Percentiles rank a stretch among this genome's conserved stretches.
Evolutionary conservation across 2,888 invertebrate species (phyloP).

Genomic region (Cephus pulcher): DNA sequence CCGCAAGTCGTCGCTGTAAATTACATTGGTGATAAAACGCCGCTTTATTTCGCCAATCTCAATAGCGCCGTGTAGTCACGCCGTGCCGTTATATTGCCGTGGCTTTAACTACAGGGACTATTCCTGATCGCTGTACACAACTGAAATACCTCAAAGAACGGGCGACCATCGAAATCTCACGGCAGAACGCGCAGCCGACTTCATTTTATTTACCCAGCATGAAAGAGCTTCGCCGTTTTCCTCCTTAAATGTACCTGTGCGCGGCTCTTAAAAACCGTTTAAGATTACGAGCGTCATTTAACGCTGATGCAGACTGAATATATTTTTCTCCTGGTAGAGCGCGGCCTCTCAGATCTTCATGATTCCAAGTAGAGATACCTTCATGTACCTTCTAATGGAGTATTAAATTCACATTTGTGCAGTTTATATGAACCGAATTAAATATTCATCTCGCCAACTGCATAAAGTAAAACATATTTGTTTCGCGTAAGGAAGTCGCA

Average conservation of each 20-base stretch:
- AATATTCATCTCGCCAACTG: background rate
- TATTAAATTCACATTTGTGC: background rate
- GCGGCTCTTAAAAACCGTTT: background rate
- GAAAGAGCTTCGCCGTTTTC: background rate
- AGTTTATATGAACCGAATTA: background rate
- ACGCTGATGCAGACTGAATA: background rate
- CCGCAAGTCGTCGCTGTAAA: constrained; percentile 9
- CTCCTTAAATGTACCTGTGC: background rate
- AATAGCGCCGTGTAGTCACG: constrained; percentile 14
- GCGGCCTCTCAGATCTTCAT: background rate
- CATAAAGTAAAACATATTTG: background rate
- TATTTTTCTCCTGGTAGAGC: background rate
- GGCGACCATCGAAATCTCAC: background rate
- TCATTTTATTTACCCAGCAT: background rate
- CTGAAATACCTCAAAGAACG: background rate
- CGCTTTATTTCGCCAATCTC: constrained; percentile 17
- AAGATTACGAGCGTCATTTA: background rate
- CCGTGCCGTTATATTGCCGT: constrained; percentile 9
- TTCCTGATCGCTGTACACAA: background rate
- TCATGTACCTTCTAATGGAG: background rate
- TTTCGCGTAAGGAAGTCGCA: too few species aligned
- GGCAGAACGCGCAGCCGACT: background rate
- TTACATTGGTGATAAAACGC: constrained; percentile 17
- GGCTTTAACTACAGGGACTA: background rate
- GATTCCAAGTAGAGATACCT: background rate